phyloP scores from a whole-genome alignment of 2,113 vertebrate species.

The Nycticryphes semicollaris region DNA sequence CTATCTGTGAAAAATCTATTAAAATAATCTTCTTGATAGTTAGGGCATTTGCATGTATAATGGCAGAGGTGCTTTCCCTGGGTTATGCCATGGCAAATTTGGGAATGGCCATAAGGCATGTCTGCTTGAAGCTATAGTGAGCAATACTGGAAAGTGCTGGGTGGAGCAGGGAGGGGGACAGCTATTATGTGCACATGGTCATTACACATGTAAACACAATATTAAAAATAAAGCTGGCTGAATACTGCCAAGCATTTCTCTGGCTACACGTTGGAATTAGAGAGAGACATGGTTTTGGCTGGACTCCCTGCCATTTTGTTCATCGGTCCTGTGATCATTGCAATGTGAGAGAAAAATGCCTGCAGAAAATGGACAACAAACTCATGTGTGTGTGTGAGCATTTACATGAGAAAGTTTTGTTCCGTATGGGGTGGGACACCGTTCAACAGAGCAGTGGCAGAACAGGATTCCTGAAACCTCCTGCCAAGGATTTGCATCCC shows the following conservation, averaged over 20 bases:
- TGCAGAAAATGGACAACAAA: neutral
- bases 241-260: neutral
- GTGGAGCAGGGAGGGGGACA: constrained; percentile 43
- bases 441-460: neutral
- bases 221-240: constrained; percentile 33
- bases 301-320: neutral
- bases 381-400: neutral
- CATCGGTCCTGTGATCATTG: neutral
- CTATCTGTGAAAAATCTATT: neutral
- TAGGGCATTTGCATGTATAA: constrained; percentile 17
- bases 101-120: constrained; percentile 26
- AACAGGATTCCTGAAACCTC: constrained; percentile 11
- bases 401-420: neutral
- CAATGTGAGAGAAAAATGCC: neutral
- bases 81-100: neutral
- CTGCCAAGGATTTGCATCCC: neutral
- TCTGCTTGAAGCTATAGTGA: constrained; percentile 12
- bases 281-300: neutral
- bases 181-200: constrained; percentile 17
- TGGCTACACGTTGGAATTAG: neutral
- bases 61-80: constrained; percentile 17
- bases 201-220: constrained; percentile 26
- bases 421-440: fast-evolving
- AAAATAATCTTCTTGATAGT: constrained; percentile 3
- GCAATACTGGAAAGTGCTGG: constrained; percentile 45